Conservation (phyloP, 2,113 vertebrate species). For the Elgaria multicarinata region DNA sequence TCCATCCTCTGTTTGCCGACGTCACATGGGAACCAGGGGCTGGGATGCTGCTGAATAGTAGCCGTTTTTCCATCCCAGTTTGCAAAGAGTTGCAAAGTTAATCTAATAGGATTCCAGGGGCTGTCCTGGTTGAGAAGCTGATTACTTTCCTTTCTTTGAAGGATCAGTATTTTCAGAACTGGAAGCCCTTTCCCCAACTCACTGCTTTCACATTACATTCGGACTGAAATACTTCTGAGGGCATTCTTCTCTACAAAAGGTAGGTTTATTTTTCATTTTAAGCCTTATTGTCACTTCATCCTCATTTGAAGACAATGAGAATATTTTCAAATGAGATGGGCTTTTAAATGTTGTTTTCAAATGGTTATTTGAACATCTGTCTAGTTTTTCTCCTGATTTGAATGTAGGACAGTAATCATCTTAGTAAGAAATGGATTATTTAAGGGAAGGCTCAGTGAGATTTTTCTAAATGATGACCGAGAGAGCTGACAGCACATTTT, state of each 20-base stretch:
- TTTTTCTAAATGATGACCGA: slow-evolving; percentile 22
- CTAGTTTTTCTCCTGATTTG: neutral
- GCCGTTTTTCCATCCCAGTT: slow-evolving; percentile 57
- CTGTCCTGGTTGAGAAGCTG: slow-evolving; percentile 46
- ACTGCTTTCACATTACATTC: slow-evolving; percentile 59
- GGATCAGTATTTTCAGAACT: slow-evolving; percentile 58
- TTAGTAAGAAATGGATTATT: neutral
- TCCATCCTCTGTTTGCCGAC: slow-evolving; percentile 71
- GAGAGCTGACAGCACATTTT: slow-evolving; percentile 31
- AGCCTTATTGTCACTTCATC: neutral
- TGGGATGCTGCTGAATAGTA: slow-evolving; percentile 68
- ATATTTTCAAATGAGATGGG: neutral
- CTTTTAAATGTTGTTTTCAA: neutral
- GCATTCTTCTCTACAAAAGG: slow-evolving; percentile 71
- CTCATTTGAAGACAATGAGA: neutral
- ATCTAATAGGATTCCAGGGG: slow-evolving; percentile 56
- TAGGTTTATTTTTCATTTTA: slow-evolving; percentile 64
- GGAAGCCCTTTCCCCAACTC: slow-evolving; percentile 49
- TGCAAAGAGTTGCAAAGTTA: slow-evolving; percentile 61
- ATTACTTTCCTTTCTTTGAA: slow-evolving; percentile 58
- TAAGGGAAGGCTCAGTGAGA: slow-evolving; percentile 15
- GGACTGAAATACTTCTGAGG: slow-evolving; percentile 57
- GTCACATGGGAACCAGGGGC: slow-evolving; percentile 78
- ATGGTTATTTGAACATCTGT: slow-evolving; percentile 40
- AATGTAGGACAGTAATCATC: neutral